phyloP scores from a whole-genome alignment of 1,140 invertebrate genomes.

The Lordiphosa collinella region DNA sequence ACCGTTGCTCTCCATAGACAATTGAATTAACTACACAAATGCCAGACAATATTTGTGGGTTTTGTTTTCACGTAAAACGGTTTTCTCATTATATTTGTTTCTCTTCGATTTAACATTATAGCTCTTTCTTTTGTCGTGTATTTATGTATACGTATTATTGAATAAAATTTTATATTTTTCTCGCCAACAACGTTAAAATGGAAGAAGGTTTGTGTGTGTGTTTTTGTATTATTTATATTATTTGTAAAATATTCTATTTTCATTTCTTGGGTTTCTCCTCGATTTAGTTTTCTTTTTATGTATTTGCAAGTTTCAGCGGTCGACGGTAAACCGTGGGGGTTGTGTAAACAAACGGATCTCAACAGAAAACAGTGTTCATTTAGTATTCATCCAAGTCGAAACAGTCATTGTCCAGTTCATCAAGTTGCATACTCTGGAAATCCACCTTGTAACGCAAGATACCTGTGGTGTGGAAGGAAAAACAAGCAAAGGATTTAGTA shows the following conservation, averaged over 20 bases:
- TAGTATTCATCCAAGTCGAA: constrained; percentile 97
- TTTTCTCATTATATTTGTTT: constrained; percentile 63
- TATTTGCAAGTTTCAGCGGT: constrained; percentile 48
- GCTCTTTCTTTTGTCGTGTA: constrained; percentile 36
- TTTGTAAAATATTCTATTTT: constrained; percentile 69
- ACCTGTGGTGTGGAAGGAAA: constrained; percentile 33
- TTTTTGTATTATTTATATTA: constrained; percentile 26
- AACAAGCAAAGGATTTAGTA: constrained; percentile 6
- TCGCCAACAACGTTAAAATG: constrained; percentile 75
- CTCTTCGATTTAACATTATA: constrained; percentile 67
- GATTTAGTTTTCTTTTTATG: constrained; percentile 21
- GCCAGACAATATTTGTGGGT: background rate
- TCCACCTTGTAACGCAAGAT: constrained; percentile 99
- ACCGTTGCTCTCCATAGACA: too few relatives aligned
- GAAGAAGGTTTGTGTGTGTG: constrained; percentile 70
- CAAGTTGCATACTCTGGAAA: constrained; percentile 97
- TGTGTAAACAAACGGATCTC: constrained; percentile 28
- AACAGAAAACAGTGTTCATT: constrained; percentile 65
- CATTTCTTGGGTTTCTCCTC: constrained; percentile 37
- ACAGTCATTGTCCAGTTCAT: constrained; percentile 90
- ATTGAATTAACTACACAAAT: too few relatives aligned
- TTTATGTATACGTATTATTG: constrained; percentile 35
- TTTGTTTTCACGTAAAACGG: constrained; percentile 55
- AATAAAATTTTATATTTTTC: constrained; percentile 64
- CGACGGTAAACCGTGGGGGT: constrained; percentile 18